Evolutionary conservation across 2,113 vertebrate genomes (phyloP).

Genomic region (Pachypanchax playfairii): DNA sequence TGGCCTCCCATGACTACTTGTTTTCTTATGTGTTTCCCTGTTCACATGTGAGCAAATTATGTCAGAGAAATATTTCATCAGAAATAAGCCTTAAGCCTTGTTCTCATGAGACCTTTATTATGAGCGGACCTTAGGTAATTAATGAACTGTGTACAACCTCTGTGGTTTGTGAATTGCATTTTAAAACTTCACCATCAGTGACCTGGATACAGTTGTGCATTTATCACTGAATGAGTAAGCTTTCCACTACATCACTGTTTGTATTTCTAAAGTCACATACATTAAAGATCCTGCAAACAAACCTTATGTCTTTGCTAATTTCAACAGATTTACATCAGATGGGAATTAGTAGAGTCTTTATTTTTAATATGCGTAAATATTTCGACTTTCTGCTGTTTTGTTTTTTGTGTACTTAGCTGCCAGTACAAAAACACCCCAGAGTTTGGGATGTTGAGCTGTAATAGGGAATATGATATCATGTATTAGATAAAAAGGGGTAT

Average conservation of each 20-base stretch:
- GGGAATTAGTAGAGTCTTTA: background rate
- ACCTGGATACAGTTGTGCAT: conserved; percentile 7
- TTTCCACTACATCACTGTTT: background rate
- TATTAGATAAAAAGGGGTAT: background rate
- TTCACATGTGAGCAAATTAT: background rate
- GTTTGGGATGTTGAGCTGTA: background rate
- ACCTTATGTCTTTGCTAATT: background rate
- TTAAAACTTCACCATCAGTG: background rate
- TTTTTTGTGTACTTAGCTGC: too few species aligned
- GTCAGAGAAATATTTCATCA: conserved; percentile 23
- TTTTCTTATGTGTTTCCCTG: background rate
- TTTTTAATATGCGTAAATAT: background rate
- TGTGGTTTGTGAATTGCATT: conserved; percentile 23
- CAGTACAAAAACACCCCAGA: background rate
- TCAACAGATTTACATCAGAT: background rate
- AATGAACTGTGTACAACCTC: conserved; percentile 50
- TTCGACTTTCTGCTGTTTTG: background rate
- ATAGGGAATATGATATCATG: background rate
- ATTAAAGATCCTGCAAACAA: background rate
- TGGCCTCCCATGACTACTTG: background rate
- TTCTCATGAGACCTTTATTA: conserved; percentile 50
- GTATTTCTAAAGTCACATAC: background rate
- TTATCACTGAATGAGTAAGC: background rate
- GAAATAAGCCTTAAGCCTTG: conserved; percentile 24
- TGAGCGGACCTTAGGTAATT: conserved; percentile 46